Percentiles rank a stretch among this genome's conserved stretches.
Evolutionary conservation across 30 jellyfish, hydroid and myxozoan species (phyloP).

Genomic region (Turritopsis dohrnii): DNA sequence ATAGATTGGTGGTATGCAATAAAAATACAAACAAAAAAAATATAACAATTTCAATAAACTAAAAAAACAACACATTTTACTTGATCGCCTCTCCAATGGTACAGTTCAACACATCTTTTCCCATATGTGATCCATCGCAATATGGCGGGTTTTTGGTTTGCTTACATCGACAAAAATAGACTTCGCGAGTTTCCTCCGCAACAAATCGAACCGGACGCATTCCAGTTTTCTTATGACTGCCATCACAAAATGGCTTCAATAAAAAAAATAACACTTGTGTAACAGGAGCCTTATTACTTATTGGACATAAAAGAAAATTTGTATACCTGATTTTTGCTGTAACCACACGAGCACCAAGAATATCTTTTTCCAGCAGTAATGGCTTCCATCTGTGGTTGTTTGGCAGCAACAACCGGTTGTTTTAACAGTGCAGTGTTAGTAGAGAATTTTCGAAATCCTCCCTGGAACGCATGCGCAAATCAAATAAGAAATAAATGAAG

Average conservation of each 20-base stretch:
- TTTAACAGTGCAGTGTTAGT: not conserved
- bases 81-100: slow-evolving; percentile 6
- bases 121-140: slow-evolving; percentile 86
- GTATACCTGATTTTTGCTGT: slow-evolving; percentile 68
- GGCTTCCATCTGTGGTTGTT: slow-evolving; percentile 47
- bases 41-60: not conserved
- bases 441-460: not conserved
- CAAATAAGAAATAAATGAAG: no score
- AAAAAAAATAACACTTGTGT: not conserved
- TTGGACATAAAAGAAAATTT: no score
- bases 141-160: slow-evolving; percentile 77
- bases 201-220: slow-evolving; percentile 60
- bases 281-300: not conserved
- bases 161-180: slow-evolving; percentile 79
- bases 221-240: slow-evolving; percentile 62
- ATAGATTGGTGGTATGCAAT: no score
- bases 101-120: slow-evolving; percentile 54
- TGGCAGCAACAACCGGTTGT: slow-evolving; percentile 46
- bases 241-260: slow-evolving; percentile 89
- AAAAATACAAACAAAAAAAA: no score
- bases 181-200: slow-evolving; percentile 58
- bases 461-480: not conserved
- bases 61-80: not conserved
- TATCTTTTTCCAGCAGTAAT: slow-evolving; percentile 52
- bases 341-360: slow-evolving; percentile 86